A percentile compares a stretch with the other conserved stretches of the same genome.
These are phyloP conservation scores for Athalia circularis DNA, from an alignment of 2,888 invertebrate species.

Conservation along the genomic window DNA sequence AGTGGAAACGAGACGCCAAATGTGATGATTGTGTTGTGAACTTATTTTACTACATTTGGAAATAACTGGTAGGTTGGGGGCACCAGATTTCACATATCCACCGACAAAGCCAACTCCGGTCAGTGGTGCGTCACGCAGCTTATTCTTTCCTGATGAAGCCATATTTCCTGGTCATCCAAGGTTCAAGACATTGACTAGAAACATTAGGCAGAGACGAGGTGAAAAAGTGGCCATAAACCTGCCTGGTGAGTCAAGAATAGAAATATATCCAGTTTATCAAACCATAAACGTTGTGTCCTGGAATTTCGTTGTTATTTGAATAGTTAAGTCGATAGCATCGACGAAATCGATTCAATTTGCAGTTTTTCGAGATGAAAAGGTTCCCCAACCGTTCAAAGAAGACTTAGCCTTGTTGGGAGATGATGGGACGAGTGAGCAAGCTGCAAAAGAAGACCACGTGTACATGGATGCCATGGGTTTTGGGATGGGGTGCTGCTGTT, in stretches of 20 bases:
- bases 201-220: conserved; percentile 93
- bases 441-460: conserved; percentile 91
- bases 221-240: conserved; percentile 98
- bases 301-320: not conserved
- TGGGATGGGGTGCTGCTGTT: conserved; percentile 99
- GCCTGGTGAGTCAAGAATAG: conserved; percentile 82
- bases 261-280: not conserved
- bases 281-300: not conserved
- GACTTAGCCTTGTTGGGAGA: conserved; percentile 78
- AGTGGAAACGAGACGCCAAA: no score
- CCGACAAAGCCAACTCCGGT: conserved; percentile 82
- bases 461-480: conserved; percentile 99
- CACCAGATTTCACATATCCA: conserved; percentile 92
- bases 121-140: conserved; percentile 86
- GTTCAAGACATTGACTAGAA: conserved; percentile 93
- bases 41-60: no score
- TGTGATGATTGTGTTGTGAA: no score
- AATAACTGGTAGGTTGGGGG: conserved; percentile 84
- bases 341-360: conserved; percentile 48
- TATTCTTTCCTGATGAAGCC: conserved; percentile 96
- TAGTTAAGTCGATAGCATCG: not conserved
- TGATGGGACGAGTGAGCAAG: conserved; percentile 79
- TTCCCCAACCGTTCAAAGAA: conserved; percentile 86
- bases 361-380: conserved; percentile 94
- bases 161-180: conserved; percentile 97